Conservation (phyloP, 2,113 vertebrate genomes). For the Eptesicus fuscus region DNA sequence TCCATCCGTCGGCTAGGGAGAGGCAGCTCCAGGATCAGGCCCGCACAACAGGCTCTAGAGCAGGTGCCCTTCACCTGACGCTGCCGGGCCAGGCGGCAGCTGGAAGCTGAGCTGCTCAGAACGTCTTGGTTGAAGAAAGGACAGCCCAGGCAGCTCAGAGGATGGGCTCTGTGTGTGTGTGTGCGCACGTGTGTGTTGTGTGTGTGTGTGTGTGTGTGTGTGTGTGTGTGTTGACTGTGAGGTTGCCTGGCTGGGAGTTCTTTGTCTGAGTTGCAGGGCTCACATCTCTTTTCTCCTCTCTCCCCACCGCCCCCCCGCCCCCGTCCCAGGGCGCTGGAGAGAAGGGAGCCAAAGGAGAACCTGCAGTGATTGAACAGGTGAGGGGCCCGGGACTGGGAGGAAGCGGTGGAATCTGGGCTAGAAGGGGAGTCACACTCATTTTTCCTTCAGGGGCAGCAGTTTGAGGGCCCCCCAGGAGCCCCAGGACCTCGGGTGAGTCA, state of each 20-base stretch:
- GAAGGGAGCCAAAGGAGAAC: constrained; percentile 91
- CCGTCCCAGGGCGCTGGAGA: constrained; percentile 65
- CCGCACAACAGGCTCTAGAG: neutral
- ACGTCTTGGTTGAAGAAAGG: neutral
- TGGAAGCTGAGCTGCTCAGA: neutral
- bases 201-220: neutral
- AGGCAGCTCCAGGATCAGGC: neutral
- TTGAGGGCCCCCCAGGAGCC: constrained; percentile 84
- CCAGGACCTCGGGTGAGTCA: constrained; percentile 85
- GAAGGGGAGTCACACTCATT: neutral
- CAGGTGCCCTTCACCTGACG: rapidly evolving
- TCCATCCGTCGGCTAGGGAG: neutral
- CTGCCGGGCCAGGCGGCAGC: neutral
- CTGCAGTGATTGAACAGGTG: constrained; percentile 84
- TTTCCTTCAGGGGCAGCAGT: constrained; percentile 82
- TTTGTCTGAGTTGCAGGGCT: neutral
- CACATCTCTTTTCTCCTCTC: neutral
- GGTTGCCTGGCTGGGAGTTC: neutral
- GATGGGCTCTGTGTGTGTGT: too few species aligned
- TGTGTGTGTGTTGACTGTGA: neutral
- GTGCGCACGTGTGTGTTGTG: neutral
- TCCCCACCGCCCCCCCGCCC: neutral
- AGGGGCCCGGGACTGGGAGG: constrained; percentile 38
- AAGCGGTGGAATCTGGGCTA: neutral
- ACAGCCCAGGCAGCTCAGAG: neutral